Percentiles rank a stretch among this genome's conserved stretches.
Evolutionary conservation across 2,888 invertebrate genomes (phyloP).

Genomic region (Chrysomela aeneicollis): DNA sequence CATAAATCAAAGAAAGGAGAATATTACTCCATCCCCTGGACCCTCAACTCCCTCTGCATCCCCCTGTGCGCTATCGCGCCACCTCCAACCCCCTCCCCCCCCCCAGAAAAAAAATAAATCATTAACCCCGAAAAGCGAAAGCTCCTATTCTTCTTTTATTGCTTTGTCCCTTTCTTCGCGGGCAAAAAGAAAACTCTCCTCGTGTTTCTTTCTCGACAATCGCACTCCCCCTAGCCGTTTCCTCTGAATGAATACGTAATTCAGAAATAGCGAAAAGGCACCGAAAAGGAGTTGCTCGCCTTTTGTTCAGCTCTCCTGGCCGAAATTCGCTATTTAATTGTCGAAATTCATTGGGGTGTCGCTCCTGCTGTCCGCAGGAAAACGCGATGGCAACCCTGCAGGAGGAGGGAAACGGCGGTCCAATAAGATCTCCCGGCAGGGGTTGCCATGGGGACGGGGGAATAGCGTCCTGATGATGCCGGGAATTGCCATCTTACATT

Average conservation of each 20-base stretch:
- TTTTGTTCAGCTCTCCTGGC: conserved; percentile 33
- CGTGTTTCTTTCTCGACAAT: conserved; percentile 41
- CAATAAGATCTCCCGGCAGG: conserved; percentile 53
- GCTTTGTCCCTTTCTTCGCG: conserved; percentile 40
- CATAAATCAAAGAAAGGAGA: too few relatives aligned
- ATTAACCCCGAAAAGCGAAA: conserved; percentile 54
- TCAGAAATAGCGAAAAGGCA: conserved; percentile 39
- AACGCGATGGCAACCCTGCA: conserved; percentile 20
- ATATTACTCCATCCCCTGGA: too few relatives aligned
- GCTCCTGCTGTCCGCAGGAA: conserved; percentile 1
- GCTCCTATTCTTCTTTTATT: conserved; percentile 51
- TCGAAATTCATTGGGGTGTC: conserved; percentile 29
- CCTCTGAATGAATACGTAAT: conserved; percentile 50
- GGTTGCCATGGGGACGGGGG: conserved; percentile 56
- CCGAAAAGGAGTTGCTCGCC: conserved; percentile 28
- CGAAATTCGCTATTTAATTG: conserved; percentile 40
- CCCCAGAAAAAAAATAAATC: conserved; percentile 52
- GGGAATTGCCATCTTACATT: conserved; percentile 50
- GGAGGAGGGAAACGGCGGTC: conserved; percentile 42
- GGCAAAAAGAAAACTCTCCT: conserved; percentile 41
- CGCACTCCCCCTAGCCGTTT: conserved; percentile 39
- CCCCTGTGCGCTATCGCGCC: too few relatives aligned
- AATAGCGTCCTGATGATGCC: too few relatives aligned
- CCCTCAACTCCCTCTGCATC: too few relatives aligned
- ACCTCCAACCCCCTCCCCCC: too few relatives aligned